A percentile compares a stretch with the other conserved stretches of the same genome.
Conservation (phyloP, 2,113 vertebrate genomes). For the Clarias gariepinus region DNA sequence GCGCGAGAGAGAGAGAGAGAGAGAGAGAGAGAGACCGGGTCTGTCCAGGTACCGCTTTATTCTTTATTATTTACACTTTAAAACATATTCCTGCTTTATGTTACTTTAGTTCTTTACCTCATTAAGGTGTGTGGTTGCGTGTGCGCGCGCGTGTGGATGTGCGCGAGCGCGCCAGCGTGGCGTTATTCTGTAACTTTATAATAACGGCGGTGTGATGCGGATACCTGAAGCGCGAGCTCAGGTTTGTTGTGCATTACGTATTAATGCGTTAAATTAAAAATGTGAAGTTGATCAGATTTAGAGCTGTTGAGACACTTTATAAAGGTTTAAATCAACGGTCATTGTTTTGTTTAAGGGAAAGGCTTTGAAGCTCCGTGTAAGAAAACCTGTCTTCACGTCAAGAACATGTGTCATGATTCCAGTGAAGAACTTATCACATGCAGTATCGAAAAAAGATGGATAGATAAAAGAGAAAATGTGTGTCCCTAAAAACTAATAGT, state of each 20-base stretch:
- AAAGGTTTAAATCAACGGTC: neutral
- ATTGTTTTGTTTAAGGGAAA: neutral
- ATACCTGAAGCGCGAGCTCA: neutral
- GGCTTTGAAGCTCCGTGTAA: neutral
- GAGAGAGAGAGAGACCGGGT: neutral
- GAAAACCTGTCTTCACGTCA: neutral
- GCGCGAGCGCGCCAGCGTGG: slow-evolving; percentile 3
- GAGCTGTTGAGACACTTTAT: neutral
- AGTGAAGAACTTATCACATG: neutral
- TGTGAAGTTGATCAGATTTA: neutral
- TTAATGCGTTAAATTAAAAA: neutral
- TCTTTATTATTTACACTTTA: neutral
- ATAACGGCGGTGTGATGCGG: neutral
- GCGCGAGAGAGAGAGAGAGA: neutral
- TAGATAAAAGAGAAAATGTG: neutral
- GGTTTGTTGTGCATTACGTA: neutral
- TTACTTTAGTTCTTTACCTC: neutral
- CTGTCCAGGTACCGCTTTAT: neutral
- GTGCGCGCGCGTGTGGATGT: neutral
- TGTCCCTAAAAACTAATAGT: neutral
- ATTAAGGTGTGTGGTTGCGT: neutral
- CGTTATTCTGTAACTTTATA: neutral
- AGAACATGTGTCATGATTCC: neutral
- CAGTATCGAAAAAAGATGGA: neutral
- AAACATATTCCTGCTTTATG: neutral